Base-by-base conservation (phyloP, 2,888 invertebrate species). In the Leptura quadrifasciata region DNA sequence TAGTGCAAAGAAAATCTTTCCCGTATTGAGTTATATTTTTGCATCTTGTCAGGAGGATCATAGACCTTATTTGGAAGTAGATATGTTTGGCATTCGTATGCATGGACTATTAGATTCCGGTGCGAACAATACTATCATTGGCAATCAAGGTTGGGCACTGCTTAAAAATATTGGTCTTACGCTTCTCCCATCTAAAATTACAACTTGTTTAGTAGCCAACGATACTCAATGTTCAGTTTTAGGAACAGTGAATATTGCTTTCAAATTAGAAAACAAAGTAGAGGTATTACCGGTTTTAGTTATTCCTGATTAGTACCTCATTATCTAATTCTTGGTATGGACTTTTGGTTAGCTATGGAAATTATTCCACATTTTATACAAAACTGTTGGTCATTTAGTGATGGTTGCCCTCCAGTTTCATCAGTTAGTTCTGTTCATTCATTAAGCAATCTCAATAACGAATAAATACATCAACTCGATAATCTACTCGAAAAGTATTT, bases 31-130 rank as follows among this genome's bases (percentile, higher is more conserved):
- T 24, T 24, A 24, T 5, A 24, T 24, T 24, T 24, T 24, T 5
- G 2, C 24, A 8, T 35, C 35, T 8, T 35, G 35, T 10, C 35
- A 35, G 10, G 35, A 8, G 3, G 75, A 77, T 31, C 71, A 72
- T 52, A 54, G 68, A 20, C 76, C 76, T 9, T 72, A 72, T 61
- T 18, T 72, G 17, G 54, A 63, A 12, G 68, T 76, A 6, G 18
- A 24, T 12, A 54, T 76, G 2, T 68, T 68, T 21, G 60, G 68
- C 12, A 27, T 17, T 17, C 4, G 9, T 4, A 12, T 76, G 2
- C 18, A 61, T 2, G 69, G 76, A 12, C 54, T 74, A 18, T 52
- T 74, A 12, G 77, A 77, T 18, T 77, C 74, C 2, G 70, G 76
- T 47, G 74, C 61, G 5, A 54, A 21, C 12, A 2, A 47, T 21